Evolutionary conservation across 2,113 vertebrate genomes (phyloP).

Genomic region (Pleuronectes platessa): DNA sequence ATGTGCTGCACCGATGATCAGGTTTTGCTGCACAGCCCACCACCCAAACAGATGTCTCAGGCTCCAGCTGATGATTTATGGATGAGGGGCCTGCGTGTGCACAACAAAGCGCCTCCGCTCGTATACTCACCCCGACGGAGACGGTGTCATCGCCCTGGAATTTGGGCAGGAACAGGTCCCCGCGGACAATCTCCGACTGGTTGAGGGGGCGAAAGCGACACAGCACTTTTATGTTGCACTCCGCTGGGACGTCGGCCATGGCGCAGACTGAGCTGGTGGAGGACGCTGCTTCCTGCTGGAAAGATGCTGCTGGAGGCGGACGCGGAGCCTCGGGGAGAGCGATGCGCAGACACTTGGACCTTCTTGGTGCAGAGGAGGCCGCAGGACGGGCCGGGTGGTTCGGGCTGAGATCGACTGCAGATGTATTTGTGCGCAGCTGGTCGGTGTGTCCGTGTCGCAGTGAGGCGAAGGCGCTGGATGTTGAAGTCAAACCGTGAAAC

Average conservation of each 20-base stretch:
- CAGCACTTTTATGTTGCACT: slow-evolving; percentile 91
- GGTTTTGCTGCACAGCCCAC: neutral
- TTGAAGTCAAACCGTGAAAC: slow-evolving; percentile 48
- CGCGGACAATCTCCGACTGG: slow-evolving; percentile 87
- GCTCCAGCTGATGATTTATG: slow-evolving; percentile 62
- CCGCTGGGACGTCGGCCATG: slow-evolving; percentile 86
- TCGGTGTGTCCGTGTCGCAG: slow-evolving; percentile 70
- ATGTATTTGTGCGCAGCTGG: slow-evolving; percentile 51
- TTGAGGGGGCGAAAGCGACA: slow-evolving; percentile 91
- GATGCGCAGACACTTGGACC: slow-evolving; percentile 3
- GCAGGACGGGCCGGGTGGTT: neutral
- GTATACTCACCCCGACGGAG: slow-evolving; percentile 82
- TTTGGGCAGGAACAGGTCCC: slow-evolving; percentile 87
- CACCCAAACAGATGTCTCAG: slow-evolving; percentile 32
- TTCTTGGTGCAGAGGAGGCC: slow-evolving; percentile 10
- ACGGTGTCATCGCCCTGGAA: slow-evolving; percentile 90
- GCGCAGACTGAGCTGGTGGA: slow-evolving; percentile 68
- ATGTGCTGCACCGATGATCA: neutral
- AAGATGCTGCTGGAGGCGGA: slow-evolving; percentile 36
- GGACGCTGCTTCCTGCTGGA: slow-evolving; percentile 48
- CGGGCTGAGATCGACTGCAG: slow-evolving; percentile 3
- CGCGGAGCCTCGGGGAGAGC: slow-evolving; percentile 5
- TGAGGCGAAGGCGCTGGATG: slow-evolving; percentile 46
- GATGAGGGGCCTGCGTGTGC: slow-evolving; percentile 58
- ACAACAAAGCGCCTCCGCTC: slow-evolving; percentile 68